phyloP scores from a whole-genome alignment of 2,888 invertebrate species.

The Tridacna crocea region DNA sequence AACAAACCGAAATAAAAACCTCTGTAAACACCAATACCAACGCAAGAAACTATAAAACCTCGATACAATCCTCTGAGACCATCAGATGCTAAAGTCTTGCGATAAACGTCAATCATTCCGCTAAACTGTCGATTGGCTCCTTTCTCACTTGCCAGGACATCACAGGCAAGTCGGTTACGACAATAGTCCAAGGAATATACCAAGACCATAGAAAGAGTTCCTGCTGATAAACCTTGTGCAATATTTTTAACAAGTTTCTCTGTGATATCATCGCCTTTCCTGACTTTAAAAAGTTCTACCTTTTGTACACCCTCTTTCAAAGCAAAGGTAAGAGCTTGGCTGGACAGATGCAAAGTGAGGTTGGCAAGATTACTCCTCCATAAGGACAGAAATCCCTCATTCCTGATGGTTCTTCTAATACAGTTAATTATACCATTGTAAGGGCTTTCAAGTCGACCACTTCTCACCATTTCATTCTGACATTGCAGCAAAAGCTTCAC shows the following conservation, averaged over 20 bases:
- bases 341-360: conserved; percentile 86
- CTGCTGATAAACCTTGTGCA: conserved; percentile 83
- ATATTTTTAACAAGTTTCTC: conserved; percentile 90
- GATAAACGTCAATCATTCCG: conserved; percentile 88
- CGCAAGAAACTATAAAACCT: conserved; percentile 84
- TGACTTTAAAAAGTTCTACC: conserved; percentile 87
- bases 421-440: conserved; percentile 91
- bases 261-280: conserved; percentile 77
- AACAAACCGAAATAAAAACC: conserved; percentile 84
- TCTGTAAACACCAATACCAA: conserved; percentile 84
- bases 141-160: conserved; percentile 80
- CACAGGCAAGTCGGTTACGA: conserved; percentile 83
- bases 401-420: conserved; percentile 79
- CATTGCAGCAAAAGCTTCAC: conserved; percentile 84
- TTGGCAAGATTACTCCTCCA: conserved; percentile 98
- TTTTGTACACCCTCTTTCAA: conserved; percentile 91
- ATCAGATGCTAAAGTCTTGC: conserved; percentile 82
- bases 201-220: conserved; percentile 83
- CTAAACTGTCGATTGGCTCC: conserved; percentile 91
- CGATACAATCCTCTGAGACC: conserved; percentile 84
- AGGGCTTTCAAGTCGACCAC: conserved; percentile 88
- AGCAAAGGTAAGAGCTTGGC: conserved; percentile 85
- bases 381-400: conserved; percentile 86
- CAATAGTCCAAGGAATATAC: conserved; percentile 84
- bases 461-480: conserved; percentile 84